phyloP scores from a whole-genome alignment of 2,888 invertebrate species.

The Nomada fabriciana region DNA sequence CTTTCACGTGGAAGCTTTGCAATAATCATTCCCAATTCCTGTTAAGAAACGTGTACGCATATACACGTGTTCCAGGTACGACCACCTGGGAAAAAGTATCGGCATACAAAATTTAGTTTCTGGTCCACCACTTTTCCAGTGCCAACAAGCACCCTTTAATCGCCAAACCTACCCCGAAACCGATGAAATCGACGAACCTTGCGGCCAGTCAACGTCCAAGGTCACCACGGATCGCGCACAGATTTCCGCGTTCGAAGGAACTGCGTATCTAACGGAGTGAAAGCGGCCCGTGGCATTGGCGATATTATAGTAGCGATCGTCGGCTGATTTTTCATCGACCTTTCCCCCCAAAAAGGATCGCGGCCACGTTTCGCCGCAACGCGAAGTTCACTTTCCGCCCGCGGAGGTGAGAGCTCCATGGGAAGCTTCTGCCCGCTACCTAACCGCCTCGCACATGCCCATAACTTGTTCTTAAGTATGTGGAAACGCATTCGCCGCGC shows the following conservation, averaged over 20 bases:
- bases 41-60: no score
- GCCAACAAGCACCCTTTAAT: no score
- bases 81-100: no score
- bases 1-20: no score
- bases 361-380: constrained; percentile 66
- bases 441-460: constrained; percentile 67
- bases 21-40: no score
- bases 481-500: constrained; percentile 61
- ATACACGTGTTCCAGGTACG: no score
- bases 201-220: constrained; percentile 21
- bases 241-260: constrained; percentile 45
- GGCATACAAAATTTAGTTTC: not conserved
- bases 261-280: constrained; percentile 72
- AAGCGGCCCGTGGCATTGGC: constrained; percentile 77
- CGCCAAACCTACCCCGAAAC: not conserved
- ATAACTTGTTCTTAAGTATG: constrained; percentile 73
- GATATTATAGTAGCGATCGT: constrained; percentile 73
- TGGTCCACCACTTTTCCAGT: no score
- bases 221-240: constrained; percentile 24
- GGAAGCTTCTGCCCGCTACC: constrained; percentile 83
- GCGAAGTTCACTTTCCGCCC: constrained; percentile 82
- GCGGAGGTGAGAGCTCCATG: constrained; percentile 84
- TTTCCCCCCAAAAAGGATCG: constrained; percentile 78
- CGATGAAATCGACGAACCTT: constrained; percentile 1
- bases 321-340: constrained; percentile 77